These are phyloP conservation scores for Taxidea taxus DNA, from an alignment of 2,113 vertebrate genomes.

Conservation along the genomic window DNA sequence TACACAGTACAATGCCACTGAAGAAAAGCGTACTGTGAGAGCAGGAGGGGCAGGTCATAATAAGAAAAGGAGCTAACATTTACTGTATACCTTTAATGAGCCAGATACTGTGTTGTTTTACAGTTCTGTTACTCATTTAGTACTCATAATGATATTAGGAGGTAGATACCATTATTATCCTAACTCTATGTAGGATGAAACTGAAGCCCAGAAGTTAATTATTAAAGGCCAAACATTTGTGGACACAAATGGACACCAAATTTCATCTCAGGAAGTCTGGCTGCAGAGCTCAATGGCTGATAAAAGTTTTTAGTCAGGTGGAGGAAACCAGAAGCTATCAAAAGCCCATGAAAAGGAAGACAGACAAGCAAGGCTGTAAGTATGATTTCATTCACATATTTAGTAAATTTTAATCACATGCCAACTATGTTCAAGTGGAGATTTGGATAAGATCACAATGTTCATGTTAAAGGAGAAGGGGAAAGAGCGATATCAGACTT, in stretches of 20 bases:
- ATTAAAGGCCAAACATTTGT: not conserved
- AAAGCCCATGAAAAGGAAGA: slow-evolving; percentile 30
- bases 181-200: slow-evolving; percentile 40
- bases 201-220: slow-evolving; percentile 35
- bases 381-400: not conserved
- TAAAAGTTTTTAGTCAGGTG: not conserved
- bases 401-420: not conserved
- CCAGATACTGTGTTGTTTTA: slow-evolving; percentile 19
- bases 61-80: slow-evolving; percentile 19
- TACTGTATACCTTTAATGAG: not conserved
- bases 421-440: not conserved
- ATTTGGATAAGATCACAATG: slow-evolving; percentile 11
- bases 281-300: not conserved
- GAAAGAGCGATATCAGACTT: not conserved
- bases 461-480: not conserved
- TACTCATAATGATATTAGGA: slow-evolving; percentile 59
- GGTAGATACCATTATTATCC: slow-evolving; percentile 19
- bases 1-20: not conserved
- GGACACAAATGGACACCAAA: not conserved
- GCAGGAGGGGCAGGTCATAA: not conserved
- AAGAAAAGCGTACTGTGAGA: not conserved
- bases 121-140: slow-evolving; percentile 20
- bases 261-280: not conserved
- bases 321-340: slow-evolving; percentile 43
- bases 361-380: not conserved